Percentiles rank a stretch among this genome's conserved stretches.
These are phyloP conservation scores for Poeciliopsis prolifica DNA, from an alignment of 2,113 vertebrate species.

Conservation along the genomic window DNA sequence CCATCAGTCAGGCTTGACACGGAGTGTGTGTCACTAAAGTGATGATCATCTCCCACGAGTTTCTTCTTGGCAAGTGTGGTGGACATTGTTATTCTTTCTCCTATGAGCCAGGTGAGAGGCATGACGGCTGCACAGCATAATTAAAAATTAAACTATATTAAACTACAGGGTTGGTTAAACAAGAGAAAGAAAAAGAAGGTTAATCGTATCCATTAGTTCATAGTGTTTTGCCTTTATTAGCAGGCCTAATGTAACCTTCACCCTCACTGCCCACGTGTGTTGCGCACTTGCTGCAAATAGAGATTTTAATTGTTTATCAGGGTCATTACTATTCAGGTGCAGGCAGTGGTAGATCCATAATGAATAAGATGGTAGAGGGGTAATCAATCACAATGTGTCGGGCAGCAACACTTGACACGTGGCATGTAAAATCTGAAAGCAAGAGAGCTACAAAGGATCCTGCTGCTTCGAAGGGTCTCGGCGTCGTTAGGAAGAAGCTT, in stretches of 20 bases:
- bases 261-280: conserved; percentile 30
- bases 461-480: conserved; percentile 30
- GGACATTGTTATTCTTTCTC: conserved; percentile 28
- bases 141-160: not conserved
- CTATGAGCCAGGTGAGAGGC: conserved; percentile 9
- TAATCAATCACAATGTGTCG: conserved; percentile 67
- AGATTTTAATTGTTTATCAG: conserved; percentile 69
- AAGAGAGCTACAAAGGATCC: conserved; percentile 3
- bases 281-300: conserved; percentile 32
- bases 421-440: conserved; percentile 39
- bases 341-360: conserved; percentile 58
- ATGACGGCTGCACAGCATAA: not conserved
- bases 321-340: conserved; percentile 64
- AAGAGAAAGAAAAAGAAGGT: conserved; percentile 8
- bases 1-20: conserved; percentile 46
- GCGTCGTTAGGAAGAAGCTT: conserved; percentile 36
- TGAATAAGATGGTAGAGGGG: conserved; percentile 38
- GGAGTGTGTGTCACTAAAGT: conserved; percentile 24
- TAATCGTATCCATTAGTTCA: not conserved
- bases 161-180: not conserved
- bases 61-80: conserved; percentile 34
- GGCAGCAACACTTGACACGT: conserved; percentile 45
- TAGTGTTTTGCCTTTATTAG: not conserved
- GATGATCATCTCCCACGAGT: conserved; percentile 42
- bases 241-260: conserved; percentile 29